Evolutionary conservation across 2,797 vertebrate species (phyloP).

Genomic region (Syndactyla subalaris): DNA sequence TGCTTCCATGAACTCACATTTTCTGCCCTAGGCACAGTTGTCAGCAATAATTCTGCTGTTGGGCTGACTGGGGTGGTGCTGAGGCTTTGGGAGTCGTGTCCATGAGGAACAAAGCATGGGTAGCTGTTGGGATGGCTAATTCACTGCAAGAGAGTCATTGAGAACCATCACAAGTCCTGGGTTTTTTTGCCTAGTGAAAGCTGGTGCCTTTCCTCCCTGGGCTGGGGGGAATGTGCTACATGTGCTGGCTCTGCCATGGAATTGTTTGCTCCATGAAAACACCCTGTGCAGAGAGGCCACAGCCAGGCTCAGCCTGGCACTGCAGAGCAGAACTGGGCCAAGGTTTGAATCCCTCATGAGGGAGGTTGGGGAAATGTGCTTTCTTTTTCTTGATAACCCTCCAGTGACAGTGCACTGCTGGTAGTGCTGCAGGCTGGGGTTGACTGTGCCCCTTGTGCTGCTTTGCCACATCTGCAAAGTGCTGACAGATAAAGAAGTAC

Average conservation of each 20-base stretch:
- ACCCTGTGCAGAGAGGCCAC: background rate
- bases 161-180: fast-evolving
- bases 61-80: background rate
- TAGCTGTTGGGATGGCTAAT: background rate
- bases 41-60: background rate
- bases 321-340: background rate
- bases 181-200: background rate
- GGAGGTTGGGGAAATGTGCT: background rate
- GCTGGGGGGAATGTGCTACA: background rate
- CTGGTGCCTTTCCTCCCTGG: no score
- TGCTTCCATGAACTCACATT: background rate
- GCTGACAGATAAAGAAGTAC: background rate
- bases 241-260: fast-evolving
- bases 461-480: background rate
- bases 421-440: background rate
- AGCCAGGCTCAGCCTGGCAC: background rate
- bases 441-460: background rate
- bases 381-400: background rate
- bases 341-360: background rate
- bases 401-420: background rate
- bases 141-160: fast-evolving
- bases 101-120: fast-evolving
- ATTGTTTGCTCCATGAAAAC: background rate
- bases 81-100: background rate
- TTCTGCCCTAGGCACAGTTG: background rate